A percentile compares a stretch with the other conserved stretches of the same genome.
Evolutionary conservation across 2,797 vertebrate genomes (phyloP).

Genomic region (Tokudaia tokunoshimensis): DNA sequence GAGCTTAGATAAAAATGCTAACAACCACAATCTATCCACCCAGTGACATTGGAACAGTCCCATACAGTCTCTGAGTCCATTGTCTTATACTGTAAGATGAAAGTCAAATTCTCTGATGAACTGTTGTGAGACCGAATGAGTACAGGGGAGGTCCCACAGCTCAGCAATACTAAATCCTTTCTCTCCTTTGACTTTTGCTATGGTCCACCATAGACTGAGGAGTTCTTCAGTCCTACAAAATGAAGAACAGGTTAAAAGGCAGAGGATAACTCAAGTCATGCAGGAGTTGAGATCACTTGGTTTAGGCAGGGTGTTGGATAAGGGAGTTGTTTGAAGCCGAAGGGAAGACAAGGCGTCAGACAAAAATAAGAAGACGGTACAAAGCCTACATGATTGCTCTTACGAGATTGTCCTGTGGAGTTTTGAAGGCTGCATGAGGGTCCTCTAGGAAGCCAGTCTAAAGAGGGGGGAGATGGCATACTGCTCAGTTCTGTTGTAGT

Average conservation of each 20-base stretch:
- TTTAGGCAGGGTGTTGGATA: background rate
- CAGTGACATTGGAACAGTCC: background rate
- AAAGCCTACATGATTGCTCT: background rate
- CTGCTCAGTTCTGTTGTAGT: background rate
- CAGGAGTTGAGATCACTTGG: background rate
- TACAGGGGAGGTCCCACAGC: background rate
- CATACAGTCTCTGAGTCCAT: background rate
- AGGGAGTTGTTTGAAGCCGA: background rate
- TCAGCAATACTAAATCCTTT: background rate
- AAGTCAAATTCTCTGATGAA: background rate
- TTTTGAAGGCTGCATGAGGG: constrained; percentile 35
- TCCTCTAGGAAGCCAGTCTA: background rate
- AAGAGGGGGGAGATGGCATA: background rate
- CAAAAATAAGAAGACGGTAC: background rate
- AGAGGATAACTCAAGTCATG: constrained; percentile 10
- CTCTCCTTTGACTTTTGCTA: background rate
- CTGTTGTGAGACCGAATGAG: background rate
- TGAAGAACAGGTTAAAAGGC: background rate
- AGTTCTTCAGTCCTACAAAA: background rate
- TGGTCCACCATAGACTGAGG: background rate
- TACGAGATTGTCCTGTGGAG: background rate
- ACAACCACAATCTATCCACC: background rate
- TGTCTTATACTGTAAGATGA: background rate
- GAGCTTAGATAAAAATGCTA: too few relatives aligned
- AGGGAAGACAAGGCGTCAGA: background rate